These are phyloP conservation scores for Phalacrocorax brasilianus DNA, from an alignment of 2,113 vertebrate species.

Conservation along the genomic window DNA sequence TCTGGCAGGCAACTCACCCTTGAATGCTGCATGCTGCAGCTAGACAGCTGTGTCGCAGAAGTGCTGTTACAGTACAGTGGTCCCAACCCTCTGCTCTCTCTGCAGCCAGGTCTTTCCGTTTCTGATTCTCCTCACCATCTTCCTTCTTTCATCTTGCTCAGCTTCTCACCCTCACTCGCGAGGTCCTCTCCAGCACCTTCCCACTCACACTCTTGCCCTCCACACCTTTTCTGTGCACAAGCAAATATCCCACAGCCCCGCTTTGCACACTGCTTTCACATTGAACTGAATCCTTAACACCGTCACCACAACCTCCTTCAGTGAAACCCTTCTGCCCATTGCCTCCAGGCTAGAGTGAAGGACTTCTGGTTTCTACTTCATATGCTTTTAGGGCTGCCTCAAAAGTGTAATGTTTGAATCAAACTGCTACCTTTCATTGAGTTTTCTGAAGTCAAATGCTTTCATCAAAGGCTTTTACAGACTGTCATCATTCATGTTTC, in stretches of 20 bases:
- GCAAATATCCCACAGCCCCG: fast-evolving
- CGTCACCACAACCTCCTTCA: background rate
- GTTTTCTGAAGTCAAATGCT: background rate
- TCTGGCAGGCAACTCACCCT: fast-evolving
- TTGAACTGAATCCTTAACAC: background rate
- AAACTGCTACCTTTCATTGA: background rate
- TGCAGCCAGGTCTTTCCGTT: background rate
- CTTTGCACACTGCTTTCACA: background rate
- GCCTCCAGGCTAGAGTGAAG: background rate
- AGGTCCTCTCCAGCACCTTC: background rate
- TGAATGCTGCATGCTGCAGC: background rate
- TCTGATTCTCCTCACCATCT: background rate
- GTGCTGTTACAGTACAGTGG: background rate
- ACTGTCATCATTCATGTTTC: background rate
- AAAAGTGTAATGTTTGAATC: background rate
- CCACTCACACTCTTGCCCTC: background rate
- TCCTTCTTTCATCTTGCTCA: background rate
- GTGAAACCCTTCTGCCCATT: background rate
- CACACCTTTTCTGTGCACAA: background rate
- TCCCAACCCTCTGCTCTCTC: fast-evolving
- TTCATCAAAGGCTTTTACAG: background rate
- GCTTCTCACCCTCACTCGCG: background rate
- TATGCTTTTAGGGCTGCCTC: background rate
- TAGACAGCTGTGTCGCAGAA: background rate
- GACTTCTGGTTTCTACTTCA: background rate